Evolutionary conservation across 2,888 invertebrate species (phyloP).

Genomic region (Unio pictorum): DNA sequence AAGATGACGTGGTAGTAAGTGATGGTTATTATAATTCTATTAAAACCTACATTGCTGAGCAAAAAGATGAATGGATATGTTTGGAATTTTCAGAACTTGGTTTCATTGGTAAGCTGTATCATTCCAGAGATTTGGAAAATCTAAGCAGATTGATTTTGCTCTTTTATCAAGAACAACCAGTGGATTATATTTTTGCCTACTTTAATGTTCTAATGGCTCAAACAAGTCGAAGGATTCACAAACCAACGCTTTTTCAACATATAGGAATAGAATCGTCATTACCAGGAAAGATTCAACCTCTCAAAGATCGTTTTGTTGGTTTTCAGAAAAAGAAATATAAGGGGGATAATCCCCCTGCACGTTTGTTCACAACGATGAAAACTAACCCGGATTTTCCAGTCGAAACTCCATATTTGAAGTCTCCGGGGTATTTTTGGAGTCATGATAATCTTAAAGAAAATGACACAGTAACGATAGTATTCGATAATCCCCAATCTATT

Average conservation of each 20-base stretch:
- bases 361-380: slow-evolving; percentile 64
- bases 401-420: slow-evolving; percentile 62
- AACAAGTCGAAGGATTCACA: slow-evolving; percentile 31
- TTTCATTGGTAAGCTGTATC: slow-evolving; percentile 54
- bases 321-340: slow-evolving; percentile 43
- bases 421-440: slow-evolving; percentile 71
- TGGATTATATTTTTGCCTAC: slow-evolving; percentile 48
- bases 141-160: slow-evolving; percentile 64
- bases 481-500: slow-evolving; percentile 56
- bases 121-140: slow-evolving; percentile 38
- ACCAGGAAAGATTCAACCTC: slow-evolving; percentile 47
- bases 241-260: slow-evolving; percentile 57
- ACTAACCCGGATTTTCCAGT: slow-evolving; percentile 64
- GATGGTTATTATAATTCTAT: slow-evolving; percentile 65
- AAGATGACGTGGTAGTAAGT: slow-evolving; percentile 69
- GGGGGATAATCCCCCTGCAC: slow-evolving; percentile 68
- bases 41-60: slow-evolving; percentile 62
- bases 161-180: slow-evolving; percentile 54
- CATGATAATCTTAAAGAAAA: slow-evolving; percentile 50
- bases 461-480: slow-evolving; percentile 65
- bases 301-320: slow-evolving; percentile 50
- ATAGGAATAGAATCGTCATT: slow-evolving; percentile 50
- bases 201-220: slow-evolving; percentile 48
- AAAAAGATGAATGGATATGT: slow-evolving; percentile 45
- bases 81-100: slow-evolving; percentile 59